Base-by-base conservation (phyloP, 2,797 vertebrate species). In the Apodemus agrarius region DNA sequence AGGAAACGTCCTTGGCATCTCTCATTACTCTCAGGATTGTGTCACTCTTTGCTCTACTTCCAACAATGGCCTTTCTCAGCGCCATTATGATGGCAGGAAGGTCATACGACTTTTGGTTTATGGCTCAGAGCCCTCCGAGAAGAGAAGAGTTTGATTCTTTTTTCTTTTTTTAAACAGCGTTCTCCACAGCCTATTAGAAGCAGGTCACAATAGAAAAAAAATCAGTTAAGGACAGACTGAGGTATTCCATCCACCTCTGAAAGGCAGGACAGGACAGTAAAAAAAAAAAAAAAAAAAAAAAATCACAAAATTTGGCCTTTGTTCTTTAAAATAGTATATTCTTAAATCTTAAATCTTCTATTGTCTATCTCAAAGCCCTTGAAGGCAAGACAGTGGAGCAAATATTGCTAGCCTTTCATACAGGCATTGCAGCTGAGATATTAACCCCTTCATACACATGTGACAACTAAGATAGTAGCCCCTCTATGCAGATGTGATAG, bases 1-100 rank as follows among this genome's bases (percentile, higher is more conserved):
- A 96, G 69, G 95, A 97, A 98, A 96, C 24, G 95, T 72, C 96
- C 97, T 98, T 98, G 97, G 97, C 97, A 97, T 72, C 6, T 97
- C 93, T 92, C 90, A 95, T 98, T 94, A 94, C 82, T 98, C 93
- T 96, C 40, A 86, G 26, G 67, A 65, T 89, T 43, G 76, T 92
- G 97, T 94, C 86, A 84, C 72, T 40, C 19, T 96, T 98, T 96
- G 76, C 59, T 82, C n/a, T 90, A 81, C 88, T 92, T 93, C 91
- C 94, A 92, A 94, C 96, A 97, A 40, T 37, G 94, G 63, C 59
- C 79, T 94, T 98, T 97, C 59, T 94, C 75, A 76, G 6, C 65
- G 91, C 67, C 91, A 57, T 91, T 97, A 52, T 94, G 90, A 97
- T 82, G 61, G 43, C 85, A 96, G 90, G 89, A 98, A 97, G 91